These are phyloP conservation scores for Melanotaenia boesemani DNA, from an alignment of 2,797 vertebrate genomes.

Conservation along the genomic window DNA sequence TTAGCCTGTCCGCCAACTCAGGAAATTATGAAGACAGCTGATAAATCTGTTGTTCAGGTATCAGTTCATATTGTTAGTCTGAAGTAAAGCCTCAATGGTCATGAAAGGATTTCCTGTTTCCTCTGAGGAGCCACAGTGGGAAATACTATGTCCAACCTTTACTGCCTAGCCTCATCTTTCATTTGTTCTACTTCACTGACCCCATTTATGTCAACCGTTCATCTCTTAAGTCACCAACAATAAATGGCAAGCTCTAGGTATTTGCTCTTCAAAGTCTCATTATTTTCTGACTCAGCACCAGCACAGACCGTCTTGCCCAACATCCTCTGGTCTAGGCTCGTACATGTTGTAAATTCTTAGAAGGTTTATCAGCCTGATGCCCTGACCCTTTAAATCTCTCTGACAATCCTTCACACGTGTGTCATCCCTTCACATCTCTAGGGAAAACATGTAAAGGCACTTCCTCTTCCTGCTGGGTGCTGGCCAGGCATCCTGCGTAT, in stretches of 20 bases:
- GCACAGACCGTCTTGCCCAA: slow-evolving; percentile 48
- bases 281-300: slow-evolving; percentile 57
- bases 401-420: slow-evolving; percentile 48
- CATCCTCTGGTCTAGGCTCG: slow-evolving; percentile 32
- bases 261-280: slow-evolving; percentile 48
- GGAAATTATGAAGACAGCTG: slow-evolving; percentile 5
- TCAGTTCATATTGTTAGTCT: slow-evolving; percentile 38
- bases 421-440: slow-evolving; percentile 57
- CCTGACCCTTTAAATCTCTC: slow-evolving; percentile 33
- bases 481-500: slow-evolving; percentile 43
- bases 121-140: slow-evolving; percentile 41
- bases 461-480: slow-evolving; percentile 77
- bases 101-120: slow-evolving; percentile 69
- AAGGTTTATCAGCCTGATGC: slow-evolving; percentile 53
- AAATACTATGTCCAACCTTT: slow-evolving; percentile 32
- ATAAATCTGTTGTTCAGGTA: slow-evolving; percentile 26
- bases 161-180: slow-evolving; percentile 43
- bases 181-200: slow-evolving; percentile 50
- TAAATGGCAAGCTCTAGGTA: slow-evolving; percentile 31
- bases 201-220: slow-evolving; percentile 47
- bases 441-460: slow-evolving; percentile 47
- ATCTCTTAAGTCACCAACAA: slow-evolving; percentile 38
- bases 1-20: slow-evolving; percentile 9
- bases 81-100: slow-evolving; percentile 30
- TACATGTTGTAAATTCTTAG: slow-evolving; percentile 66